Conservation (phyloP, 2,113 vertebrate species). For the Stigmatopora argus region DNA sequence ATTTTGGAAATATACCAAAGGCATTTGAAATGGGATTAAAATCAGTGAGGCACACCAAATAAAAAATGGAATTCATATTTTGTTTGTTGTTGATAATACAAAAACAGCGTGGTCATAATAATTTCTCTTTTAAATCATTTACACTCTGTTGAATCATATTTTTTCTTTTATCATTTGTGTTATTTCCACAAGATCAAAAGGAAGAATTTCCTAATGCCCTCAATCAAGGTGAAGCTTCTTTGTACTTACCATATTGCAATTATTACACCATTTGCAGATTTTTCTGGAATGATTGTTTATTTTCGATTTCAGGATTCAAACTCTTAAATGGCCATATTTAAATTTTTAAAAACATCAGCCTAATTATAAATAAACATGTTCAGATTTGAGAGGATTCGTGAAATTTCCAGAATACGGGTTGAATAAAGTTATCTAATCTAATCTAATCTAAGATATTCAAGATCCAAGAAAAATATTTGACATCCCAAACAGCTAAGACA, state of each 20-base stretch:
- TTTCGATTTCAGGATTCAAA: conserved; percentile 5
- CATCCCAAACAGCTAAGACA: background rate
- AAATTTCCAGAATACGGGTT: too few relatives aligned
- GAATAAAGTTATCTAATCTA: too few relatives aligned
- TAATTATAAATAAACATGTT: background rate
- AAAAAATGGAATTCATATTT: background rate
- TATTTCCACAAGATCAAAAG: conserved; percentile 29
- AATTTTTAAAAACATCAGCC: background rate
- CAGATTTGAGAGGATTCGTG: too few relatives aligned
- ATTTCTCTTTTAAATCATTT: conserved; percentile 28
- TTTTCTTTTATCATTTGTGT: conserved; percentile 33
- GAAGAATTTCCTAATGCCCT: conserved; percentile 5
- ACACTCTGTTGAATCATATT: conserved; percentile 18
- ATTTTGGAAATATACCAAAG: background rate
- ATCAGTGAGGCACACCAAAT: conserved; percentile 5
- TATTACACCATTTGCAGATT: conserved; percentile 16
- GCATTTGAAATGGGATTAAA: conserved; percentile 6
- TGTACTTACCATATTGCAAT: conserved; percentile 6
- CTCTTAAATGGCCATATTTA: background rate
- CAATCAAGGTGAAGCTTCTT: conserved; percentile 13
- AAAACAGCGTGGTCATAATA: conserved; percentile 5
- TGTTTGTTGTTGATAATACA: background rate
- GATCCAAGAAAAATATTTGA: background rate
- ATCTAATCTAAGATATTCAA: background rate
- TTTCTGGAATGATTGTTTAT: conserved; percentile 16